Evolutionary conservation across 2,797 vertebrate genomes (phyloP).

Genomic region (Prionace glauca): DNA sequence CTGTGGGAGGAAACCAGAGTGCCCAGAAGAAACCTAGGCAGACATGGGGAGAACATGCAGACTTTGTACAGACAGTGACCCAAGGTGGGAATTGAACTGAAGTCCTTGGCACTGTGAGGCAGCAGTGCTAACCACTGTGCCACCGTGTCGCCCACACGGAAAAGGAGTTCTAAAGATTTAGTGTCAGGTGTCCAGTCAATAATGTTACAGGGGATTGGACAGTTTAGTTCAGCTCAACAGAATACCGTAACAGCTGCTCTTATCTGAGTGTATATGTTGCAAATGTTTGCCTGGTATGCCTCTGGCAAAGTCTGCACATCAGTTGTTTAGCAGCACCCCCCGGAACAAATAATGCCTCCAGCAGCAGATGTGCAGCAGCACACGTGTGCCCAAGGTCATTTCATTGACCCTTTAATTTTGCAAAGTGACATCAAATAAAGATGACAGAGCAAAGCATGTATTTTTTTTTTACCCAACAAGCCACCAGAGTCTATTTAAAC

Average conservation of each 20-base stretch:
- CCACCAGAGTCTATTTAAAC: background rate
- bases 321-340: background rate
- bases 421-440: background rate
- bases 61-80: no score
- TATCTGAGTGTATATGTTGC: background rate
- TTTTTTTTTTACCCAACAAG: background rate
- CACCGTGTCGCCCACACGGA: no score
- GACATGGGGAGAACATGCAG: no score
- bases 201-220: background rate
- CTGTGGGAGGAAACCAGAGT: no score
- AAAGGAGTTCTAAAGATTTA: background rate
- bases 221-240: background rate
- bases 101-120: no score
- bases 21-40: no score
- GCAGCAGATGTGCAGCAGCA: background rate
- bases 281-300: background rate
- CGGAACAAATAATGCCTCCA: background rate
- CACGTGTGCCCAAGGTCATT: background rate
- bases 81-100: no score
- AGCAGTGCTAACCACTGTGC: no score
- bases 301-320: background rate
- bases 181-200: background rate
- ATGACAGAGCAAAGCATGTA: background rate
- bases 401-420: background rate
- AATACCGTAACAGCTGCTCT: background rate